These are phyloP conservation scores for Nothura maculosa DNA, from an alignment of 2,797 vertebrate species.

Conservation along the genomic window DNA sequence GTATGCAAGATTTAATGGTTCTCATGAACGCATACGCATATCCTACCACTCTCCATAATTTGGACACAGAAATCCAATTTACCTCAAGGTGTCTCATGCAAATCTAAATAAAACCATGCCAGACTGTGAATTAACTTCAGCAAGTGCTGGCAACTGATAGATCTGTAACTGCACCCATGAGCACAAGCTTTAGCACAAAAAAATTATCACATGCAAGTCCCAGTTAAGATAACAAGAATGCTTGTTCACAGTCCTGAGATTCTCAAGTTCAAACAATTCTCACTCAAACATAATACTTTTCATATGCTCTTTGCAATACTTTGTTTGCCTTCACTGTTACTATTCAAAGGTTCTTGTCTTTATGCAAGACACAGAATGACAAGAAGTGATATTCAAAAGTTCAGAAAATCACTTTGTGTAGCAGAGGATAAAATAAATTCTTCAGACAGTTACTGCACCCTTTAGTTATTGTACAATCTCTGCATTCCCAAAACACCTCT, in stretches of 20 bases:
- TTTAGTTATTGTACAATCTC: background rate
- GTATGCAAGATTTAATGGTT: background rate
- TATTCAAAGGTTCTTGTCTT: background rate
- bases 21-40: fast-evolving
- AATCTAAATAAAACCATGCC: background rate
- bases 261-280: background rate
- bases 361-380: background rate
- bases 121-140: background rate
- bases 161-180: background rate
- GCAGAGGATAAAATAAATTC: background rate
- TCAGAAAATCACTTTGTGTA: background rate
- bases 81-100: background rate
- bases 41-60: background rate
- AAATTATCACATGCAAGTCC: background rate
- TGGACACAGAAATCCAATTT: background rate
- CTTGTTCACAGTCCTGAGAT: background rate
- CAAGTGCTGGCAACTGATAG: background rate
- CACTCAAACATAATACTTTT: background rate
- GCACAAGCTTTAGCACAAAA: background rate
- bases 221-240: background rate
- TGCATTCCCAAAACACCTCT: background rate
- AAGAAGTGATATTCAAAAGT: background rate
- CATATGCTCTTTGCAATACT: background rate
- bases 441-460: background rate
- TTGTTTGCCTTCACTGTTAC: background rate